These are phyloP conservation scores for Salminus brasiliensis DNA, from an alignment of 2,113 vertebrate genomes.

Conservation along the genomic window DNA sequence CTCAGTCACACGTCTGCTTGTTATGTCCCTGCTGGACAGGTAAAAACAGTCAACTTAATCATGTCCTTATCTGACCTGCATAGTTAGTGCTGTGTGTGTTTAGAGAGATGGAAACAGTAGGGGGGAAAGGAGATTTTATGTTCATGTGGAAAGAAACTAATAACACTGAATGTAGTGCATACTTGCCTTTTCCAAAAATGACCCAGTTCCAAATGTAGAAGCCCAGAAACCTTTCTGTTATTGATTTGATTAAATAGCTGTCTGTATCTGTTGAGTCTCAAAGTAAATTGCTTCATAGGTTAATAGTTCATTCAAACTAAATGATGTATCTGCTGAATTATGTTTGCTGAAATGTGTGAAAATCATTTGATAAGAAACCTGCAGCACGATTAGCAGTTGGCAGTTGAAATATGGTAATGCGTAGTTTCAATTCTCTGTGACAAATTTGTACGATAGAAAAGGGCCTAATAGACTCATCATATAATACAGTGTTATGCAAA, in stretches of 20 bases:
- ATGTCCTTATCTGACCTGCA: not conserved
- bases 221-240: not conserved
- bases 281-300: not conserved
- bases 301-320: too few species aligned
- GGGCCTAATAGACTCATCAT: too few species aligned
- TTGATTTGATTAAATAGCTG: constrained; percentile 15
- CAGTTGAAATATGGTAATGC: too few species aligned
- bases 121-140: not conserved
- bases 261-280: not conserved
- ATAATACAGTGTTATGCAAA: too few species aligned
- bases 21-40: not conserved
- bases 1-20: not conserved
- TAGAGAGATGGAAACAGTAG: constrained; percentile 20
- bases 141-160: not conserved
- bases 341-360: too few species aligned
- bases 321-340: too few species aligned
- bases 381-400: too few species aligned
- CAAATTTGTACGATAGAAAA: too few species aligned
- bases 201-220: not conserved
- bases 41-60: not conserved
- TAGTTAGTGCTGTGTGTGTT: not conserved
- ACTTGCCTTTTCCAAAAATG: not conserved
- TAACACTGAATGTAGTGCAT: not conserved
- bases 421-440: too few species aligned
- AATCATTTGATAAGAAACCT: too few species aligned